A percentile compares a stretch with the other conserved stretches of the same genome.
Conservation (phyloP, 2,113 vertebrate genomes). For the Centropus unirufus region DNA sequence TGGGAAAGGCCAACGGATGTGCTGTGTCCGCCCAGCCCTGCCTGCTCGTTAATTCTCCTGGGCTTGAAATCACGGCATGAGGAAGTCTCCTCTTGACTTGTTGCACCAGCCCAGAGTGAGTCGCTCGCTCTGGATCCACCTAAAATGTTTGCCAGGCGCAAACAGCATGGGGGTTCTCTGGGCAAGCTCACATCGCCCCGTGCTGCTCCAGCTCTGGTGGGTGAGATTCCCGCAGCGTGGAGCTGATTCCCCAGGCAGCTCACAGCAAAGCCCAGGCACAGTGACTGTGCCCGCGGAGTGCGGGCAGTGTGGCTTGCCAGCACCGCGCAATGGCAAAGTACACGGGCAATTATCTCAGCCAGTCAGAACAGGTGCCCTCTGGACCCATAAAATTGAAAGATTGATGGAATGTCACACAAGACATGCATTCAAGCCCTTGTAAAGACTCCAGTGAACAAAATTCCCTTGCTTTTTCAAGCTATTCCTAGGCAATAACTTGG, state of each 20-base stretch:
- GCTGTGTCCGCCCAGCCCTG: background rate
- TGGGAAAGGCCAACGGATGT: background rate
- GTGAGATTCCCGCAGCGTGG: accelerated
- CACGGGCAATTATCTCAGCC: background rate
- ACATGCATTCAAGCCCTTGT: background rate
- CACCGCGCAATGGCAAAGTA: background rate
- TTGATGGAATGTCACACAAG: background rate
- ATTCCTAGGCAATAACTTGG: background rate
- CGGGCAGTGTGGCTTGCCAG: background rate
- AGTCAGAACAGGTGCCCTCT: background rate
- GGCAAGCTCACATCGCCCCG: accelerated
- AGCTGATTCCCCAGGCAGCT: background rate
- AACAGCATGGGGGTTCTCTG: accelerated
- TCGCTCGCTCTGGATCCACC: accelerated
- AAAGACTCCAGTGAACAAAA: background rate
- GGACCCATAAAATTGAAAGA: background rate
- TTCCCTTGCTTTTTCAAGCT: background rate
- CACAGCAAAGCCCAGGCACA: background rate
- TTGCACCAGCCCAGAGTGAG: accelerated
- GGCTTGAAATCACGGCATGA: accelerated
- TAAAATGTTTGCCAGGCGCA: background rate
- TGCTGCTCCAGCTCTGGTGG: accelerated
- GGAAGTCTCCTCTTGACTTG: background rate
- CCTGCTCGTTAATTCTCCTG: accelerated
- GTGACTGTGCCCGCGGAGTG: accelerated